Evolutionary conservation across 1,140 invertebrate genomes (phyloP).

Genomic region (Hycleus phaleratus): DNA sequence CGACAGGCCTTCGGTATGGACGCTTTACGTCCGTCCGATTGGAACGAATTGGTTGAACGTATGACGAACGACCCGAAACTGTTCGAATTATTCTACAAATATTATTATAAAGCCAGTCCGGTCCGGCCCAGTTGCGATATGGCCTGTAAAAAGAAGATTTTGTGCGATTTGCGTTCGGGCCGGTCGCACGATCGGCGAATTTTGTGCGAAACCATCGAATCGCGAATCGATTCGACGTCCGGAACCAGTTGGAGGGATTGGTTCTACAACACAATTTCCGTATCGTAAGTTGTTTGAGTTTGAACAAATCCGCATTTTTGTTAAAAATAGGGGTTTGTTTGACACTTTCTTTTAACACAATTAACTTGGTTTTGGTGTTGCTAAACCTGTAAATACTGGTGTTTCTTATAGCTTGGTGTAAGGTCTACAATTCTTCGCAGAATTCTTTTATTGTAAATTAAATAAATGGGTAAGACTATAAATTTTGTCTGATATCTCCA

Average conservation of each 20-base stretch:
- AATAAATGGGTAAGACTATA: too few relatives aligned
- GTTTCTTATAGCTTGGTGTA: conserved; percentile 35
- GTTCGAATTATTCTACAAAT: conserved; percentile 83
- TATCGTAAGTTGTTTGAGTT: conserved; percentile 62
- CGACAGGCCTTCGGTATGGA: conserved; percentile 74
- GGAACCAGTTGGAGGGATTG: conserved; percentile 71
- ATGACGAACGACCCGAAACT: conserved; percentile 76
- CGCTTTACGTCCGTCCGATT: conserved; percentile 72
- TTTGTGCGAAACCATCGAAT: conserved; percentile 72
- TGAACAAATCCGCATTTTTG: neutral
- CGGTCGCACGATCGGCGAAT: conserved; percentile 77
- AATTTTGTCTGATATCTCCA: neutral
- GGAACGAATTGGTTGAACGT: conserved; percentile 76
- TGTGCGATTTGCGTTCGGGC: conserved; percentile 79
- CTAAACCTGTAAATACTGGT: neutral
- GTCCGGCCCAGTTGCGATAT: conserved; percentile 68
- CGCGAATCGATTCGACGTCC: conserved; percentile 64
- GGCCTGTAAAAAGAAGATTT: conserved; percentile 73
- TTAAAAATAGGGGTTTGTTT: neutral
- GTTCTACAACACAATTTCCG: conserved; percentile 75
- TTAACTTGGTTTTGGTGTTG: neutral
- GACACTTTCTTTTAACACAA: neutral
- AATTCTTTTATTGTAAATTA: too few relatives aligned
- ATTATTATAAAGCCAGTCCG: conserved; percentile 84
- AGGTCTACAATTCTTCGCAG: neutral